phyloP scores from a whole-genome alignment of 2,797 vertebrate species.

The Chaetodon trifasciatus region DNA sequence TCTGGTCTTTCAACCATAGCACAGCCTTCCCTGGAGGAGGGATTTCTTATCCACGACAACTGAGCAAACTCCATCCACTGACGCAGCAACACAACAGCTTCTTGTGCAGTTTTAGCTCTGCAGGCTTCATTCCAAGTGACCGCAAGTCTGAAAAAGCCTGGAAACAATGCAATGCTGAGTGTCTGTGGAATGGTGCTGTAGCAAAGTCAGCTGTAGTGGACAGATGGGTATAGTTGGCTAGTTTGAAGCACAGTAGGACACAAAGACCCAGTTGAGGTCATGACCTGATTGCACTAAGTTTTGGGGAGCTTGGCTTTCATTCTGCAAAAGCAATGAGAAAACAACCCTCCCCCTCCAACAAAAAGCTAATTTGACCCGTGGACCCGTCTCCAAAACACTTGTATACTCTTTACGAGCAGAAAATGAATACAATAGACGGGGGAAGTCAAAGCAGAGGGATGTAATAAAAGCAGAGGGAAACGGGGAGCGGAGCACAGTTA shows the following conservation, averaged over 20 bases:
- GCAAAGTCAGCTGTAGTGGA: conserved; percentile 36
- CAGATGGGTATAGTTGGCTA: conserved; percentile 48
- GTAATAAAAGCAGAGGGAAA: conserved; percentile 44
- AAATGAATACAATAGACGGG: conserved; percentile 3
- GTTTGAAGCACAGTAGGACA: conserved; percentile 31
- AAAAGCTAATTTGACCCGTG: background rate
- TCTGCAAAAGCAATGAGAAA: conserved; percentile 9
- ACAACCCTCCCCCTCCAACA: background rate
- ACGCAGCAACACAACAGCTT: background rate
- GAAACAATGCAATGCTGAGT: background rate
- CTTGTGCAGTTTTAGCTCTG: background rate
- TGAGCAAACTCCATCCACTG: background rate
- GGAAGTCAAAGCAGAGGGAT: conserved; percentile 18
- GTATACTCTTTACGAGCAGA: background rate
- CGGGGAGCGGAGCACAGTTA: conserved; percentile 44
- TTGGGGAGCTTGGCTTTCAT: conserved; percentile 19
- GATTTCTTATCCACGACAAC: background rate
- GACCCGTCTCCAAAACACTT: conserved; percentile 7
- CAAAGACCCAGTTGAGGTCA: conserved; percentile 48
- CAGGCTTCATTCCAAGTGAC: background rate
- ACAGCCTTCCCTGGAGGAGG: background rate
- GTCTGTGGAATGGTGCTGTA: conserved; percentile 5
- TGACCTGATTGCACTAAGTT: conserved; percentile 44
- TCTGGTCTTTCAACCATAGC: background rate
- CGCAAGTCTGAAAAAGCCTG: background rate